Conservation (phyloP, 2,888 invertebrate species). For the Lamellibrachia satsuma region DNA sequence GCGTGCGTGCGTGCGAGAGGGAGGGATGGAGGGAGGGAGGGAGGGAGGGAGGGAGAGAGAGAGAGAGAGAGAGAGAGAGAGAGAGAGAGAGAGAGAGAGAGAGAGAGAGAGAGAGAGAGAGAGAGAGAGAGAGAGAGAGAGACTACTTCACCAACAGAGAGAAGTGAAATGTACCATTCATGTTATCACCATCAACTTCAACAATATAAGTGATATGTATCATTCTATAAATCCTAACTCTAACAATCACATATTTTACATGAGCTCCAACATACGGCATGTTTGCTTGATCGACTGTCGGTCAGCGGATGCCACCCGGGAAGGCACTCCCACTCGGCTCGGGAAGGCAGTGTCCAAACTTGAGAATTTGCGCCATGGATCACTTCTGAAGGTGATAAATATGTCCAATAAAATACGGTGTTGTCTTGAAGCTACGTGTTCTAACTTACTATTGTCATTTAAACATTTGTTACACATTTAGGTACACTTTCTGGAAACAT, state of each 20-base stretch:
- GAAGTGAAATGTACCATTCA: neutral
- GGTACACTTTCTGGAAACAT: no score
- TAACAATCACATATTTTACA: neutral
- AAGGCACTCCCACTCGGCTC: neutral
- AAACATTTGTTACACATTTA: no score
- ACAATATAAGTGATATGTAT: neutral
- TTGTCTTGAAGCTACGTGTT: neutral
- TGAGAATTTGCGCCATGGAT: neutral
- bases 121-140: no score
- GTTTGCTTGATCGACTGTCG: neutral
- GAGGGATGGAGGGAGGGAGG: no score
- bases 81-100: no score
- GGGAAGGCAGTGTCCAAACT: neutral
- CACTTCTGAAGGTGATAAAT: neutral
- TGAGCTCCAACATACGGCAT: neutral
- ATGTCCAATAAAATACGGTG: neutral
- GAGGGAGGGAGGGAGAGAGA: no score
- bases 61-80: no score
- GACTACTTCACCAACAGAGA: no score
- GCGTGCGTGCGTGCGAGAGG: no score
- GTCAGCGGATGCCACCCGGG: neutral
- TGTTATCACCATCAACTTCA: neutral
- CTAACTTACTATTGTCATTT: no score
- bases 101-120: no score
- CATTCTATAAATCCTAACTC: neutral